Evolutionary conservation across 2,888 invertebrate species (phyloP).

Genomic region (Entomobrya proxima): DNA sequence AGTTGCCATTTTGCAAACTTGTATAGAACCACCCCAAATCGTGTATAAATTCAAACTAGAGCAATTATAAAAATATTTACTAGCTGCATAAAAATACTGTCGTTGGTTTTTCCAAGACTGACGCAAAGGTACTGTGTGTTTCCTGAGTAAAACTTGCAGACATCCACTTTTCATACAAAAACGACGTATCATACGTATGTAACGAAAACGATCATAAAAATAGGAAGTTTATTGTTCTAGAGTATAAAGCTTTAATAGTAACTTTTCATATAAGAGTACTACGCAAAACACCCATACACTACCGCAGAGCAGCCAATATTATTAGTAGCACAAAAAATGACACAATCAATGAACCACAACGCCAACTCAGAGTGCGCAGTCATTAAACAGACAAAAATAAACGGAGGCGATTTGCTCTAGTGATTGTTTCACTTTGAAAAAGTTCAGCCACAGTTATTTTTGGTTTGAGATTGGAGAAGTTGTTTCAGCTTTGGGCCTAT

Average conservation of each 20-base stretch:
- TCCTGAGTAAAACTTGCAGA: background rate
- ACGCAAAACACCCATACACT: too few species aligned
- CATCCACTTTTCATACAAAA: background rate
- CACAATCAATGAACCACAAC: background rate
- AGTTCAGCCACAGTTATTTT: background rate
- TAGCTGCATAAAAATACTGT: conserved; percentile 47
- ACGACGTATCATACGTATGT: too few species aligned
- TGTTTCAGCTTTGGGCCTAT: too few species aligned
- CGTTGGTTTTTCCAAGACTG: too few species aligned
- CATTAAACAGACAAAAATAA: background rate
- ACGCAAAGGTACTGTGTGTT: conserved; percentile 21
- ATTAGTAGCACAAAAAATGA: background rate
- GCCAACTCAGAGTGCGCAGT: conserved; percentile 23
- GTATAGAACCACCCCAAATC: too few species aligned
- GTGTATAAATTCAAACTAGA: too few species aligned
- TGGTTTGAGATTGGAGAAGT: background rate
- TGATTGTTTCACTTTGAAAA: background rate
- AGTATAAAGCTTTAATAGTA: too few species aligned
- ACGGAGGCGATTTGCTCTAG: background rate
- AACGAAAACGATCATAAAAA: too few species aligned
- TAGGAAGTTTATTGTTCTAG: too few species aligned
- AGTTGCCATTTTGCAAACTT: conserved; percentile 16
- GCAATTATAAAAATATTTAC: background rate
- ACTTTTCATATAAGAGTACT: too few species aligned
- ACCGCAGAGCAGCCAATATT: too few species aligned